phyloP scores from a whole-genome alignment of 2,113 vertebrate species.

The Sporophila hypoxantha region DNA sequence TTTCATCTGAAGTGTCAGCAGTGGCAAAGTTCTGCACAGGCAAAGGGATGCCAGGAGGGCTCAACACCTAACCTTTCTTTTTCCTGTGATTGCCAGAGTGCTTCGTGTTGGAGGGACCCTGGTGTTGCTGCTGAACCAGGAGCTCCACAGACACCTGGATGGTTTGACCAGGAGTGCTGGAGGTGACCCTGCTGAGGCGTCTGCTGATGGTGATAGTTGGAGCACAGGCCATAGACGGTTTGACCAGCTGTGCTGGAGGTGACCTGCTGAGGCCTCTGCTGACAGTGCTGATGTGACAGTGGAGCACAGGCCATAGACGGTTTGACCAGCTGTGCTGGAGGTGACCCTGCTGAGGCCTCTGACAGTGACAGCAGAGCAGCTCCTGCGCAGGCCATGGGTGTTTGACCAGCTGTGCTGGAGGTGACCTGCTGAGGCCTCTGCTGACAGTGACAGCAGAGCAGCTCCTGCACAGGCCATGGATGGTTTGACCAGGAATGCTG shows the following conservation, averaged over 20 bases:
- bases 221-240: no score
- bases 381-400: slow-evolving; percentile 12
- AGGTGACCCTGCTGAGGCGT: background rate
- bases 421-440: no score
- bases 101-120: slow-evolving; percentile 74
- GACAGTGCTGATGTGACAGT: background rate
- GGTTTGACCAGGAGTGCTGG: background rate
- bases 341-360: no score
- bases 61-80: background rate
- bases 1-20: background rate
- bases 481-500: background rate
- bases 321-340: background rate
- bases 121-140: slow-evolving; percentile 82
- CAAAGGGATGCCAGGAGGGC: background rate
- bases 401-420: background rate
- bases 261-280: background rate
- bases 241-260: background rate
- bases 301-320: slow-evolving; percentile 15
- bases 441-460: background rate
- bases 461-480: no score
- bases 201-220: background rate
- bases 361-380: background rate
- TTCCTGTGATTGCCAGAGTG: slow-evolving; percentile 67
- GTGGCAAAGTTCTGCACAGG: no score
- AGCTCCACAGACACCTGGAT: slow-evolving; percentile 63